Base-by-base conservation (phyloP, 2,113 vertebrate species). In the Equus przewalskii region DNA sequence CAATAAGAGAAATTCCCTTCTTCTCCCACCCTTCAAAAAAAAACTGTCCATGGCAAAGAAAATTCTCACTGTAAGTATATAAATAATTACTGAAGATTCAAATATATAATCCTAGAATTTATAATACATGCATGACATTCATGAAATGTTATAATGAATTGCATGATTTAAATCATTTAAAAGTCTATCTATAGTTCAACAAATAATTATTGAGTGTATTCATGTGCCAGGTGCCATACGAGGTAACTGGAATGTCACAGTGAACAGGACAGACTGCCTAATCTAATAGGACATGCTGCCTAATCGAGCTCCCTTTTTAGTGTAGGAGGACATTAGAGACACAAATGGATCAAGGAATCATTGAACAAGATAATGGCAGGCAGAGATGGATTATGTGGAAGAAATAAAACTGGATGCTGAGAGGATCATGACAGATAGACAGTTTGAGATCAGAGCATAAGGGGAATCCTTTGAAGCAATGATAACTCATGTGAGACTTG, bases 1-100 rank as follows among this genome's bases (percentile, higher is more conserved):
- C 24, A 79, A 22, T 69, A 80, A 72, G 78, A 86, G 1, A 82
- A 26, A 75, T 30, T 0, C 21, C 6, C 1, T 51, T 72, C 18
- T 56, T 30, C 1, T 24, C 4, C 0, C 12, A 46, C 0, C 4
- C 1, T 24, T 44, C 21, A 24, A 13, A 30, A 60, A 65, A 92
- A 41, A 56, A 41, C 9, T 12, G 2, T 9, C 18, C 6, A 21
- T 94, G 19, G 64, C 33, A 86, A 94, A 65, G 16, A 79, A 79
- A 49, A 76, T 3, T 33, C 60, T 51, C 18, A 41, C 6, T 54
- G 3, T 51, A 85, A 76, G 6, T 41, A 72, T 3, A 51, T 33
- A 36, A 49, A 51, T 65, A 78, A 87, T 70, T 75, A 56, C 1
- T 44, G 14, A 33, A 75, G 22, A 28, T 1, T 33, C 18, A 84